Base-by-base conservation (phyloP, 2,888 invertebrate species). In the Eremobia ochroleuca region DNA sequence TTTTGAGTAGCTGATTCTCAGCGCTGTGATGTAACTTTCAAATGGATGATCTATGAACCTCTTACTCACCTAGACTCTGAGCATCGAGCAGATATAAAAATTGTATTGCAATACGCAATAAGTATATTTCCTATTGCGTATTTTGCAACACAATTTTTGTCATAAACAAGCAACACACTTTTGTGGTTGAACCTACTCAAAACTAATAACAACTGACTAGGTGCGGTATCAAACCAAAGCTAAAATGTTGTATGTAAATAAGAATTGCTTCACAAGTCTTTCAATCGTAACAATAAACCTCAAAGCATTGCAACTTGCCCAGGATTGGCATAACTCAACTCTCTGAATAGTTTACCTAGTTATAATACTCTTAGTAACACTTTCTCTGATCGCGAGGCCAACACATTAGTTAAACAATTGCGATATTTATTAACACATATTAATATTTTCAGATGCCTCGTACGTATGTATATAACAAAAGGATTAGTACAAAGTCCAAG, bases 241-340 rank as follows among this genome's bases (percentile, higher is more conserved):
- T 8, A 68, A 74, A 58, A 67, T 67, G 21, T 67, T 31, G 28
- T 40, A 81, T 77, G 58, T 67, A 68, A 81, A 76, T 76, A 65
- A 34, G 75, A 75, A 80, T 79, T 75, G 58, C 68, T 31, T 65
- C 40, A 77, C 69, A 65, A 69, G 64, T 77, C n/a, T 77, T 77
- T 64, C 81, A 58, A 58, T 64, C 9, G 28, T 43, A 61, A 79
- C 67, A 75, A 81, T 75, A 79, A 52, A 75, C 40, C 64, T 68
- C 25, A 75, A 79, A 68, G 21, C 49, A 74, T 40, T 40, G 37
- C 21, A 31, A 49, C 40, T 18, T 59, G n/a, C n/a, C 3, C 21
- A 73, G 31, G 61, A 55, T 34, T 72, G 34, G 34, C 8, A n/a
- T 55, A 67, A 46, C 31, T 49, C 13, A 25, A 49, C 73, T 34